Evolutionary conservation across 1,140 invertebrate species (phyloP), one percentile per base, ranked within the genome.

Genomic region (Ganaspis sp.): DNA sequence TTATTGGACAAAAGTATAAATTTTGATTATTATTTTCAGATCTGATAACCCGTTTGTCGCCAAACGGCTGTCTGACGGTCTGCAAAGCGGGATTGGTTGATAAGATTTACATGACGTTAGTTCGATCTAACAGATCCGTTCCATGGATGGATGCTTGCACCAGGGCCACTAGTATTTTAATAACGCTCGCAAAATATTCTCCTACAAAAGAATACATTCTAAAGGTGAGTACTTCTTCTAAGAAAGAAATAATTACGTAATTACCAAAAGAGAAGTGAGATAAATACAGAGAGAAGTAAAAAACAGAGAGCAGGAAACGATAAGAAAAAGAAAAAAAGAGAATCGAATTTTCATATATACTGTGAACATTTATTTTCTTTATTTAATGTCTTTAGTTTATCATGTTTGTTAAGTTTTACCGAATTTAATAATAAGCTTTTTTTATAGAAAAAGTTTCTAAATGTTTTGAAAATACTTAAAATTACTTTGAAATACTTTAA

Each of bases 131-230:
- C 69, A 83, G 87, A 78, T 89, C 88, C 1, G 19, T 84, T 42
- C 87, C 87, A 2, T 87, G 87, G 86, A 76, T 87, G 71, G 87
- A 84, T 4, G 82, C 87, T 23, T 86, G 83, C 49, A 53, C 80
- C 9, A 76, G 75, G 69, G 84, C 81, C 12, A 83, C 84, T 45
- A 87, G 80, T 69, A 88, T 89, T 38, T 69, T 89, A 29, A 79
- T 89, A n/a, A 87, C 86, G 5, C 21, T 89, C 8, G 79, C 83
- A 6, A 88, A 88, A 73, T 82, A 85, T 34, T 19, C 77, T 9
- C 69, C 71, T 1, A 87, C 87, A 2, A 82, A 64, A 54, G 40
- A 37, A 8, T 85, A 84, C 42, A 81, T 87, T n/a, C 70, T 78
- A 3, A 75, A 82, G 69, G 83, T 85, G 64, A 77, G 15, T 64